phyloP scores from a whole-genome alignment of 2,888 invertebrate genomes.

The Bugula neritina region DNA sequence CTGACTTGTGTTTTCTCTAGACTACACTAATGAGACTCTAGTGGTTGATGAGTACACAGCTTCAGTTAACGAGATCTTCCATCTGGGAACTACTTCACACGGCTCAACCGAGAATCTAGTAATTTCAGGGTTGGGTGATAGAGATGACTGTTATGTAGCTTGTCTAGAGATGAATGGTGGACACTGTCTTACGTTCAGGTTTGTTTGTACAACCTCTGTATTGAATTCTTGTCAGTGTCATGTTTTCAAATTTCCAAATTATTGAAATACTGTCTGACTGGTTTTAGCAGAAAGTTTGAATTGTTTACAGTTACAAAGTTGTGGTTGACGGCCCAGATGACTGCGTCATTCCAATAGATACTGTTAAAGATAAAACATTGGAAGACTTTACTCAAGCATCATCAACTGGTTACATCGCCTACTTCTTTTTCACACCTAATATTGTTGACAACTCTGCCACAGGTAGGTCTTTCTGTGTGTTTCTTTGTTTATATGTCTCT shows the following conservation, averaged over 20 bases:
- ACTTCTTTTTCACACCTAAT: no score
- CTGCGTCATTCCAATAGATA: no score
- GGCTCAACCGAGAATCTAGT: neutral
- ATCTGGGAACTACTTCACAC: neutral
- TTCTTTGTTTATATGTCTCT: no score
- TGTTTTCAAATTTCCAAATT: neutral
- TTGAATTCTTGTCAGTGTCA: neutral
- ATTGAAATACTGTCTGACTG: neutral
- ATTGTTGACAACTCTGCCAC: no score
- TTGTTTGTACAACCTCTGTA: neutral
- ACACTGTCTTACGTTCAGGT: conserved; percentile 8
- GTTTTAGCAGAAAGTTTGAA: neutral
- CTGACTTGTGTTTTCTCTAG: no score
- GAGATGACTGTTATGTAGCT: neutral
- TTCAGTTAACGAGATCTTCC: neutral
- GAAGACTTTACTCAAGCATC: no score
- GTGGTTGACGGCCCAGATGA: no score
- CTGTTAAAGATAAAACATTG: no score
- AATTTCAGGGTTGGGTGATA: neutral
- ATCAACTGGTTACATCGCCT: no score
- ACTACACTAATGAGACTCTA: neutral
- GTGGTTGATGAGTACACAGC: neutral
- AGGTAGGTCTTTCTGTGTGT: no score
- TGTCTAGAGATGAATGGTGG: conserved; percentile 5
- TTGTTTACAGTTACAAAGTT: neutral